Base-by-base conservation (phyloP, 2,888 invertebrate species). In the Monochamus alternatus region DNA sequence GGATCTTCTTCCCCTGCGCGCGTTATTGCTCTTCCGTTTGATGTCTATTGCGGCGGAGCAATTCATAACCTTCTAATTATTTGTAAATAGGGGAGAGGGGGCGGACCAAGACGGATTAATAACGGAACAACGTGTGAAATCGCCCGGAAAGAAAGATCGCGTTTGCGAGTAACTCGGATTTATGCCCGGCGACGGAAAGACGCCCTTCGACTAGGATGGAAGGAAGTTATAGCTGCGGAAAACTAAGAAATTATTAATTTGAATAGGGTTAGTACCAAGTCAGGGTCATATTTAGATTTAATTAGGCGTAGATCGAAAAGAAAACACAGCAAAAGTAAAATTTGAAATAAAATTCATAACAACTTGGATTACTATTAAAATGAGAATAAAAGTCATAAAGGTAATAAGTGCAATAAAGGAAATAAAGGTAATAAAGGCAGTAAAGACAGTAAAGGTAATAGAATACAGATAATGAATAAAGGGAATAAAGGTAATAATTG, bases 51-150 rank as follows among this genome's bases (percentile, higher is more conserved):
- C 62, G 8, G 8, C 62, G 69, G 31, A 44, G 44, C 22, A 78
- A 83, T 83, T 82, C 82, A 83, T 78, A 81, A 82, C 75, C 80
- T 78, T 76, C 78, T 82, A 84, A 83, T 84, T 84, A 80, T 80
- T 81, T 81, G 77, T 75, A 82, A 83, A 83, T 81, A 84, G 78
- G 78, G 80, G 67, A 73, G 59, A 52, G 60, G 74, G 71, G 32
- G 51, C 52, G 55, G 63, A 63, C 47, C 52, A 43, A 66, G 72
- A 70, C 73, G 73, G 73, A 78, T 80, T 78, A 78, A 80, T 78
- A 78, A 75, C 64, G 71, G 55, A 32, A 58, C 62, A 68, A 66
- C 75, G 73, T 43, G 70, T 60, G 69, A 69, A 73, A 55, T 66
- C 66, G 66, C 44, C 7, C 22, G 73, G 73, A 73, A 73, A 31